Evolutionary conservation across 2,797 vertebrate genomes (phyloP).

Genomic region (Erithacus rubecula): DNA sequence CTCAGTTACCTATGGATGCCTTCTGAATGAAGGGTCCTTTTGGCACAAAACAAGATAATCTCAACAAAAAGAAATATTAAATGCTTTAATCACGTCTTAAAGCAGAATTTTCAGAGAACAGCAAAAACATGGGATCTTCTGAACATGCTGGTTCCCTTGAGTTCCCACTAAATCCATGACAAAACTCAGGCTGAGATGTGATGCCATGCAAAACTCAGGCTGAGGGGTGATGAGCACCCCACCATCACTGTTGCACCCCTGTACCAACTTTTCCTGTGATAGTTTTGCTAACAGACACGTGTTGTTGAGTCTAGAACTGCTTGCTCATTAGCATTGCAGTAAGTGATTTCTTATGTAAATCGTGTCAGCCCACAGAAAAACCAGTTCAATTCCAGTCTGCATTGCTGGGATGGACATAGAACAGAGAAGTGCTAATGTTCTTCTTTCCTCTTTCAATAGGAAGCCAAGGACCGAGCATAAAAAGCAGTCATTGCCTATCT

Average conservation of each 20-base stretch:
- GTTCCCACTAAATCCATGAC: background rate
- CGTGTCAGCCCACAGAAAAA: slow-evolving; percentile 6
- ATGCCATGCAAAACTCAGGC: background rate
- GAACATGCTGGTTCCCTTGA: background rate
- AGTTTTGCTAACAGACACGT: background rate
- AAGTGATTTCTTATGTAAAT: slow-evolving; percentile 41
- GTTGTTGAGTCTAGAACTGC: background rate
- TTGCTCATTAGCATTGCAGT: background rate
- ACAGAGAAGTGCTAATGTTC: background rate
- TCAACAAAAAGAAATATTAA: background rate
- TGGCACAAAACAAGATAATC: background rate
- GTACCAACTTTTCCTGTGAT: background rate
- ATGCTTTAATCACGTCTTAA: background rate
- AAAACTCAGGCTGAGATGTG: background rate
- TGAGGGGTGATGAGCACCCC: background rate
- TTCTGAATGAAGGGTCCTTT: background rate
- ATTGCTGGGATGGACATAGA: background rate
- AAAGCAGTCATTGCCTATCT: background rate
- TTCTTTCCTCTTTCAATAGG: background rate
- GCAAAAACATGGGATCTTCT: background rate
- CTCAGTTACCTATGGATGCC: background rate
- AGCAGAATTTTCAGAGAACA: background rate
- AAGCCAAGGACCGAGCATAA: background rate
- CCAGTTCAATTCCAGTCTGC: slow-evolving; percentile 35
- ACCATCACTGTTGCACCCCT: background rate